Evolutionary conservation across 2,113 vertebrate species (phyloP), one percentile per base, ranked within the genome.

Genomic region (Abramis brama): DNA sequence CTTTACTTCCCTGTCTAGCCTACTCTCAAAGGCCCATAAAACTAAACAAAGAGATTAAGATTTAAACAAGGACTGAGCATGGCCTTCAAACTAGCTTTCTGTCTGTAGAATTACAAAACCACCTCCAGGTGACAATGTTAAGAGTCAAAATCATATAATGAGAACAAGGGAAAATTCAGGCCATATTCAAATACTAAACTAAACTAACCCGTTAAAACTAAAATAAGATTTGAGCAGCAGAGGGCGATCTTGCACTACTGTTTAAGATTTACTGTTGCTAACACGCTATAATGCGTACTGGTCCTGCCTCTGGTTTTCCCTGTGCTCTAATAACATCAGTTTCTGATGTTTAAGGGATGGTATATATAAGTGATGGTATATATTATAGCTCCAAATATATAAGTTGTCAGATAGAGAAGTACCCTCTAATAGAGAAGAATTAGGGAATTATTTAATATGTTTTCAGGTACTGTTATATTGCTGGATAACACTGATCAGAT

Each of bases 201-300:
- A n/a, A n/a, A 62, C 9, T 0, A 3, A 36, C 23, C 30, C 11
- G 21, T 59, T 39, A 57, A 45, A 62, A 60, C 13, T 64, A 64
- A 21, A 50, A 27, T 47, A 47, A 25, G 1, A 64, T 52, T 4
- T 68, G 25, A 82, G 45, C 81, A 83, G 47, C 47, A 83, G 81
- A 57, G 81, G 81, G 81, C 64, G 23, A 55, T 59, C 47, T 59
- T 30, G 11, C 30, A 57, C 81, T n/a, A 25, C 27, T 15, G 19
- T 60, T 60, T n/a, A n/a, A n/a, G n/a, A n/a, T n/a, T n/a, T n/a
- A n/a, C n/a, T n/a, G n/a, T n/a, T n/a, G n/a, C n/a, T 47, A 74
- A 74, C 23, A 45, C 6, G 5, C 23, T 30, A 2, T 21, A 27
- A 45, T 52, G 7, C 4, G 13, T 1, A 5, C 6, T 36, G 23